Base-by-base conservation (phyloP, 2,888 invertebrate species). In the Cerceris ruficornis region DNA sequence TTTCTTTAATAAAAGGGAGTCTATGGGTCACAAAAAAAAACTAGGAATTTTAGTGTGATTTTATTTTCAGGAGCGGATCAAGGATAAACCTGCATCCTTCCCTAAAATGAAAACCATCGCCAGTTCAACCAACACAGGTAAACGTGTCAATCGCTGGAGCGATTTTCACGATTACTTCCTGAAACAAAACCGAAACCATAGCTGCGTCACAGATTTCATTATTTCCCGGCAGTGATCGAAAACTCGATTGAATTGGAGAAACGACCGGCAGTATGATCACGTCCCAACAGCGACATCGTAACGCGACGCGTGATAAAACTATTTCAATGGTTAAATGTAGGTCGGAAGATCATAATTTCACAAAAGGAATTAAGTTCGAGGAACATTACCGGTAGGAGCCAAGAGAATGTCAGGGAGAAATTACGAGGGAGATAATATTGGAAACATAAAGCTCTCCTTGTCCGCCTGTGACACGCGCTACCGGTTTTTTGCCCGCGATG, bases 341-440 rank as follows among this genome's bases (percentile, higher is more conserved):
- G 68, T n/a, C 7, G 14, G 42, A 17, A 64, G 83, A 83, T 81
- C 81, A 81, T 81, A 83, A 83, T 79, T 83, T 70, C 70, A 69
- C 59, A 52, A 61, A 74, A 80, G 67, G 77, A 73, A 84, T 83
- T 82, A 81, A 80, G 60, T 68, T 14, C 49, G 69, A 15, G 64
- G 77, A 71, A 77, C 73, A 70, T 82, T 82, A 79, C 69, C 66
- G 61, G 8, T 57, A 46, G 57, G 76, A 61, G 50, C 50, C 59
- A 15, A 58, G 50, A 50, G 55, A 60, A 59, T 68, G 62, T 28
- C 74, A 49, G 59, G 59, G 71, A 81, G 75, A 79, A 85, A 83
- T 85, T 79, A 78, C 79, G 72, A 43, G 28, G 65, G 46, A 74
- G 85, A 85, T 83, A 83, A 78, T 84, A 85, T 85, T 81, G 84